Base-by-base conservation (phyloP, 1,140 invertebrate species). In the Nasonia longicornis region DNA sequence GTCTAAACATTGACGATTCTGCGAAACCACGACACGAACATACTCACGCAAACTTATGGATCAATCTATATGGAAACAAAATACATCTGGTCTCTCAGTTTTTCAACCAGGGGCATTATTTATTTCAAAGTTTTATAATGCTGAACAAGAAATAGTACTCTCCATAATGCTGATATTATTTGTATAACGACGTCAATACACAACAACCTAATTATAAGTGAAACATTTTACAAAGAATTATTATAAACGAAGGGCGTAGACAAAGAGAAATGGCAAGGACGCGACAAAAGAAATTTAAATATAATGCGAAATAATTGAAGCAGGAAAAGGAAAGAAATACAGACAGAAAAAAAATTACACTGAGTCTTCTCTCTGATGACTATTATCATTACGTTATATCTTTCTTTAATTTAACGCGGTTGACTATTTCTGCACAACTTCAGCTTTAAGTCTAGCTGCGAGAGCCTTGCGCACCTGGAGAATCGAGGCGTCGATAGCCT, bases 391-490 rank as follows among this genome's bases (percentile, higher is more conserved):
- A 58, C 16, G 52, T 35, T 35, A 35, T 58, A 58, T 20, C 16
- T 58, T 7, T 58, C 16, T 58, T 58, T 58, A 58, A 20, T 58
- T 58, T 58, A 6, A n/a, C 7, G 52, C 52, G 20, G 16, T 3
- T 22, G 16, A 63, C 29, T 71, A 75, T 26, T 88, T 87, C 11
- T 88, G 84, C 7, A 95, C 94, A 12, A 98, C 96, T 92, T 98
- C 97, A 69, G 93, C 92, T 88, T 96, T 96, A 16, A 98, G 91
- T 84, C 95, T 93, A 72, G 95, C 94, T 10, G 96, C 97, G 42
- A 98, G 92, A 0, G 96, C 95, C 85, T 94, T 94, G 64, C 97
- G 92, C 75, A 97, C 92, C 84, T 96, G 94, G 84, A 97, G 86
- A 81, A 94, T 92, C 76, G 94, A 93, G 1, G 92, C 89, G 71